Evolutionary conservation across 2,797 vertebrate genomes (phyloP), one percentile per base, ranked within the genome.

Genomic region (Lutjanus campechanus): DNA sequence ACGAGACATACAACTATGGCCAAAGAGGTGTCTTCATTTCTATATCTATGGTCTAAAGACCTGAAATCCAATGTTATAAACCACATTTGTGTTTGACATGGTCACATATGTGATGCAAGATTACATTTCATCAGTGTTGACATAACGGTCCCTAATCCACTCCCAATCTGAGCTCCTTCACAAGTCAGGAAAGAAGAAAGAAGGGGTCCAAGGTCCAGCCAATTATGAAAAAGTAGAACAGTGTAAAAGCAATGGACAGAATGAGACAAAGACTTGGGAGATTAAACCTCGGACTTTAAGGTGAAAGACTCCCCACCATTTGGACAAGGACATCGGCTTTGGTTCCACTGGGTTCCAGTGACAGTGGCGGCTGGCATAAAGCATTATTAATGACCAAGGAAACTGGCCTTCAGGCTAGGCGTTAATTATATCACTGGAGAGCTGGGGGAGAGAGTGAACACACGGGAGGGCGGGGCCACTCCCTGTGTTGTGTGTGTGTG

Each of bases 341-440:
- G 84, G 91, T 92, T 93, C 86, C 88, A 86, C 85, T 93, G 92
- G 94, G 92, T 90, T 92, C 87, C 83, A 90, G 89, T 94, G 92
- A 94, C 92, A 92, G 91, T 90, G 90, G 90, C 67, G 86, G 89
- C 87, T 92, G 92, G 93, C 91, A 92, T 93, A 94, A 94, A 93
- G 91, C 91, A 88, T 93, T 96, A 95, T 95, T 95, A 96, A 96
- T 95, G 94, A 95, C 91, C 89, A 84, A 87, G 92, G 92, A 94
- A 93, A 94, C 89, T 92, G 91, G 93, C 93, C 95, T 93, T 93
- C 92, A 90, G 94, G 94, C 92, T 77, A 93, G 89, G 92, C 86
- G 92, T 96, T 96, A 95, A 96, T 96, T 95, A 96, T 95, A 95
- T 93, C 92, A 92, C 91, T 83, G 83, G 89, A 93, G 91, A 93